Base-by-base conservation (phyloP, 2,113 vertebrate species). In the Rousettus leschenaultii region DNA sequence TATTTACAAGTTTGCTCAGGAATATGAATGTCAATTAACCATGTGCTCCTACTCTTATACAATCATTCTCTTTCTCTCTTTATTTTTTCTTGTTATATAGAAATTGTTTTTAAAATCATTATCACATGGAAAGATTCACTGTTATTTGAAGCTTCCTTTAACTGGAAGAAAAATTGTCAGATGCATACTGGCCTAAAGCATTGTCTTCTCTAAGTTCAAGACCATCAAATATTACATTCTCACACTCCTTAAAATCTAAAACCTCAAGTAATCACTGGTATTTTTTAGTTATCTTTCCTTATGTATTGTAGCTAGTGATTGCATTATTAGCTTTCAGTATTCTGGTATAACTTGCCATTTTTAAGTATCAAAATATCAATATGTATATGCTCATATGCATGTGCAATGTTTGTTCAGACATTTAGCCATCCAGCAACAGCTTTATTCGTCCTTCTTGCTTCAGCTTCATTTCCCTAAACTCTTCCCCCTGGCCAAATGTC, bases 1-100 rank as follows among this genome's bases (percentile, higher is more conserved):
- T 97, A 96, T 98, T 98, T 98, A 95, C 91, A 95, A 96, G 85
- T 97, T 97, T 96, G 12, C 94, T 97, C 91, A 89, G 84, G 83
- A 96, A 97, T 94, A 98, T 10, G 48, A 98, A 97, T 95, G 89
- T 18, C 74, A 94, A 96, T 97, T 98, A 98, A 95, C 84, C 82
- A 95, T 0, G 45, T 96, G 68, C 55, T 90, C 24, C 40, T 93
- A 33, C 57, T 95, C 91, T 53, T 77, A 40, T 87, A 30, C 30
- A 26, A 45, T 92, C 5, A 55, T 16, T 51, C 22, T 33, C 21
- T 68, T 16, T 48, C 21, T 66, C 5, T 48, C 14, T 30, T 6
- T 48, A 21, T 61, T 24, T 35, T 43, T 45, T 65, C 30, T 79
- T 77, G 26, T 91, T 84, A 48, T 57, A 65, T 19, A 79, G 28